Evolutionary conservation across 2,888 invertebrate species (phyloP), one percentile per base, ranked within the genome.

Genomic region (Brachyopa scutellaris): DNA sequence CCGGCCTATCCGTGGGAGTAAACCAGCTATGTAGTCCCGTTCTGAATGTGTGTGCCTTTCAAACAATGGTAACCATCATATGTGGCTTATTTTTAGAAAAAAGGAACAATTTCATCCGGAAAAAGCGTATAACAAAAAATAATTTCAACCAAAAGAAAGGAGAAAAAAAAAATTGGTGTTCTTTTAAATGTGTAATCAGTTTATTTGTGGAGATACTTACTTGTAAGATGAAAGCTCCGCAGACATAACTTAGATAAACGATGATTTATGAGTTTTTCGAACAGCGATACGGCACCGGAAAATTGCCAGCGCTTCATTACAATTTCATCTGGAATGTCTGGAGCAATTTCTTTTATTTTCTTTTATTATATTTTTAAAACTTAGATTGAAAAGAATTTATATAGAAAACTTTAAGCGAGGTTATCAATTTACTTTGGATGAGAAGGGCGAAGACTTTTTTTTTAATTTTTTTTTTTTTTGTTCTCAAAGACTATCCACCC

Each of bases 181-280:
- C 45, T 45, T 47, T 36, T 26, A 57, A 55, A 57, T 36, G 6
- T 26, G 47, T 49, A 69, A 57, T 57, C 57, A 69, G 57, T 47
- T 69, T 69, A 47, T 69, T 67, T 67, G 42, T 49, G 47, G 47
- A 57, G 33, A 47, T 57, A 38, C 26, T 38, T 51, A 38, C 69
- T 69, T 36, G 47, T 45, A 36, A 47, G 45, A 55, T 45, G 53
- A 53, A 62, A 62, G 33, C 33, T 53, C 53, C n/a, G n/a, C 17
- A 72, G 40, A 64, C 36, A 55, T 47, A 64, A 73, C 36, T 36
- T 40, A 73, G 47, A 73, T 73, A 73, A 73, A 64, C 62, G 55
- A 55, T 73, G 47, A 73, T 73, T 73, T 64, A 73, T 64, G 26
- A 47, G 64, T 23, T 38, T 55, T 36, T 6, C 17, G n/a, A 23